Percentiles rank a stretch among this genome's conserved stretches.
phyloP scores from a whole-genome alignment of 2,113 vertebrate genomes.

The Sinocyclocheilus anshuiensis region DNA sequence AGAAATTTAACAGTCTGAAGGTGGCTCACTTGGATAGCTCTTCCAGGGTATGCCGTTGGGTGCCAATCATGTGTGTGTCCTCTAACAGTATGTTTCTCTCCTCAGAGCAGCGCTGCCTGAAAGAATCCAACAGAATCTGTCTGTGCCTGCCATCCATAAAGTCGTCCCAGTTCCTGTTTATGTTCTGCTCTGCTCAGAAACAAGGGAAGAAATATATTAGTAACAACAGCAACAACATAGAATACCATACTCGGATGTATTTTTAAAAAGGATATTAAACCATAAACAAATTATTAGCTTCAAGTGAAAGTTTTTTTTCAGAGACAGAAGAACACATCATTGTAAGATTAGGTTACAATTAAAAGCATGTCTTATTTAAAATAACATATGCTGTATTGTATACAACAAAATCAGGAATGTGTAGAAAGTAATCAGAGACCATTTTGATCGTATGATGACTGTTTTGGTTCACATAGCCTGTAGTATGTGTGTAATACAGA shows the following conservation, averaged over 20 bases:
- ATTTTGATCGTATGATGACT: too few species aligned
- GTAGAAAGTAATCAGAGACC: too few species aligned
- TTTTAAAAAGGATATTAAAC: not conserved
- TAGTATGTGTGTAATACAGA: too few species aligned
- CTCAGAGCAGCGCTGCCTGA: slow-evolving; percentile 61
- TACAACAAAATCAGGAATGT: too few species aligned
- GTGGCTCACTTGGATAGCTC: slow-evolving; percentile 65
- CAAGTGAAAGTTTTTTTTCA: too few species aligned
- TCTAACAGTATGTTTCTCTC: slow-evolving; percentile 57
- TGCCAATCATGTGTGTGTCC: slow-evolving; percentile 58
- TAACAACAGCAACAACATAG: not conserved
- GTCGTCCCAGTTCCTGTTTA: slow-evolving; percentile 58
- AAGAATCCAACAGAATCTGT: slow-evolving; percentile 71
- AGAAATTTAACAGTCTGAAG: not conserved
- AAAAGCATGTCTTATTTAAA: too few species aligned
- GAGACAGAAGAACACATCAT: too few species aligned
- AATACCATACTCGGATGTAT: not conserved
- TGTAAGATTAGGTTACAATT: too few species aligned
- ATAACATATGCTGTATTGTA: too few species aligned
- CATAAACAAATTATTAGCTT: too few species aligned
- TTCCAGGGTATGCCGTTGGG: slow-evolving; percentile 63
- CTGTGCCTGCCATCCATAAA: slow-evolving; percentile 64
- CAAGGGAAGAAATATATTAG: not conserved
- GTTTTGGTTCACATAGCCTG: too few species aligned
- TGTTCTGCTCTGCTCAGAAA: slow-evolving; percentile 65